Evolutionary conservation across 2,113 vertebrate species (phyloP).

Genomic region (Eleginops maclovinus): DNA sequence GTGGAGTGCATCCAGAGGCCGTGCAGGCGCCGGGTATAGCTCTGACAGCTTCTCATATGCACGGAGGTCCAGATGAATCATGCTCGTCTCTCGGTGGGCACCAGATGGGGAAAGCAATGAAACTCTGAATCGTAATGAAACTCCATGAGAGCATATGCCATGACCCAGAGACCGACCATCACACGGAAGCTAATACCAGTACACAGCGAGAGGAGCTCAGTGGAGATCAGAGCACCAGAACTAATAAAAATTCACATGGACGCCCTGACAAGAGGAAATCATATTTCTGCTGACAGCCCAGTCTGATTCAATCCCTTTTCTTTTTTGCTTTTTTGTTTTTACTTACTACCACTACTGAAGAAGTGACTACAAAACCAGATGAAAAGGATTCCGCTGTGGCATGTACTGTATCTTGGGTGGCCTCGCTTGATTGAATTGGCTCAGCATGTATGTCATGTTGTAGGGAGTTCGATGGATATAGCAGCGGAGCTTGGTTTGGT

Average conservation of each 20-base stretch:
- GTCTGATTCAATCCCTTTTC: constrained; percentile 52
- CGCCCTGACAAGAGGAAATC: constrained; percentile 50
- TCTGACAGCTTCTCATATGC: constrained; percentile 32
- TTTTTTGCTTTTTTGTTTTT: no score
- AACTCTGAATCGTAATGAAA: constrained; percentile 54
- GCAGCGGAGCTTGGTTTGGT: constrained; percentile 61
- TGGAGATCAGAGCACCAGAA: constrained; percentile 53
- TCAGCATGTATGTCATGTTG: constrained; percentile 73
- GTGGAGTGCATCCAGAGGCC: constrained; percentile 10
- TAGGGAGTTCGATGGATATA: constrained; percentile 72
- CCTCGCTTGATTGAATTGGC: constrained; percentile 76
- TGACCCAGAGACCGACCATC: constrained; percentile 41
- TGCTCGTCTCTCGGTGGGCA: neutral
- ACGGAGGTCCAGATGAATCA: constrained; percentile 29
- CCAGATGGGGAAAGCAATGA: constrained; percentile 7
- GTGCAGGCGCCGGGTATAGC: neutral
- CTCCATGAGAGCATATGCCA: constrained; percentile 24
- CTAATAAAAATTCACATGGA: constrained; percentile 65
- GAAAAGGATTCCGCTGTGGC: constrained; percentile 64
- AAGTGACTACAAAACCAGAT: constrained; percentile 70
- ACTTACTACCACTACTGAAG: constrained; percentile 47
- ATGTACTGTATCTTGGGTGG: constrained; percentile 74
- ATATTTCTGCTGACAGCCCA: constrained; percentile 64
- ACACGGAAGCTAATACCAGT: constrained; percentile 41
- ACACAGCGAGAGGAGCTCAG: constrained; percentile 33